Base-by-base conservation (phyloP, 2,888 invertebrate species). In the Rhopalosiphum nymphaeae region DNA sequence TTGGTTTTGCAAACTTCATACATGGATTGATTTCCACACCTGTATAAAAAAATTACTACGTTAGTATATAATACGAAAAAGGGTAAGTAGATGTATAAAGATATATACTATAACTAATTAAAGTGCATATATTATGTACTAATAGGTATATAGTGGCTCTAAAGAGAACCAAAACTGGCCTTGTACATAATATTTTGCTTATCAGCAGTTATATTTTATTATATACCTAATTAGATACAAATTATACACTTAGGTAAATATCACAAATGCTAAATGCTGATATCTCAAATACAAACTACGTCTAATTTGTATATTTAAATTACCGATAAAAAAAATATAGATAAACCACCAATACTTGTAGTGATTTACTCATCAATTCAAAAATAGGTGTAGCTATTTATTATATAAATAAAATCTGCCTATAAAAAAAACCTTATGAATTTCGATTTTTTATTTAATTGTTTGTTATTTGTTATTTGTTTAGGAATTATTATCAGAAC, bases 1-100 rank as follows among this genome's bases (percentile, higher is more conserved):
- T 46, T 46, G 96, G 96, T 94, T 96, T 96, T 93, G 97, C 96
- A 95, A 96, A 53, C 96, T 95, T 29, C 42, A 88, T 97, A 97
- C 95, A 97, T 97, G 95, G 97, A 88, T 95, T 97, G 97, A 91
- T 96, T 96, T 89, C 97, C 97, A 96, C 97, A 98, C 95, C 97
- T 97, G 91, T 87, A 61, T 26, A 88, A 89, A 61, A 11, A 89
- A 90, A 56, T 78, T 26, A 21, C 67, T 21, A 36, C 1, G 21
- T 78, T 78, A 78, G 9, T 78, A 36, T 78, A 49, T 36, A 91
- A 86, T 21, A 67, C 9, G 29, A 4, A 3, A 91, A 86, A 57
- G 25, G 91, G 5, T 57, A 57, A 87, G 92, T 46, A 93, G 11
- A 90, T 16, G 13, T 57, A 21, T 46, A 46, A 26, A 89, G 21